Base-by-base conservation (phyloP, 2,113 vertebrate genomes). In the Salvator merianae region DNA sequence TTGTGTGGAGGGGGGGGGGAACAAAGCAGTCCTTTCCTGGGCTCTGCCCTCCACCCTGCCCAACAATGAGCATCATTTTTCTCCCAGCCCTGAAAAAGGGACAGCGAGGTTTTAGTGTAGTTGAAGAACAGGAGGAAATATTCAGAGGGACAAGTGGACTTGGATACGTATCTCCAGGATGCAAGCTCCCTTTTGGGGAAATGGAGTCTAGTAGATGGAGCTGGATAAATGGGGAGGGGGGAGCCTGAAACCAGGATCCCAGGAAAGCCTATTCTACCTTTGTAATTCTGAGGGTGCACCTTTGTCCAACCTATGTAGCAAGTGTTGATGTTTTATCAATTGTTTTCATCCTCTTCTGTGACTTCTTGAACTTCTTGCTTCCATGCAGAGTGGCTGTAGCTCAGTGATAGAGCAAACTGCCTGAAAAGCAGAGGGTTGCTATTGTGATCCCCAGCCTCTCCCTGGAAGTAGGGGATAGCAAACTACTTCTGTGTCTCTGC, bases 61-160 rank as follows among this genome's bases (percentile, higher is more conserved):
- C 82, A 73, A 73, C 69, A 72, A 65, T 73, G 34, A 65, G 77
- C 69, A 79, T 65, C n/a, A 50, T 71, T 85, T 69, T 73, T 73
- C n/a, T 40, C 69, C 73, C 47, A 77, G 8, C n/a, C n/a, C 69
- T 73, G 69, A 69, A 38, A 73, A 16, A 16, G 10, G 53, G 24
- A 72, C 38, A 22, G n/a, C 55, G 18, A 73, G 55, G 8, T 72
- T 69, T 79, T 34, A 16, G 26, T 24, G 28, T 63, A 4, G 26
- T 28, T n/a, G 26, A 73, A 63, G 36, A 40, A 26, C 22, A 30
- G 26, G 40, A 50, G 69, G 32, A 79, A 72, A 28, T 34, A 30
- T 43, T 70, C n/a, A 63, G 76, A 62, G 63, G n/a, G 79, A 63
- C 53, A 40, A 71, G 36, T 16, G 36, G 4, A 26, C 8, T 30